phyloP scores from a whole-genome alignment of 2,888 invertebrate genomes.

The Calliopum simillimum region DNA sequence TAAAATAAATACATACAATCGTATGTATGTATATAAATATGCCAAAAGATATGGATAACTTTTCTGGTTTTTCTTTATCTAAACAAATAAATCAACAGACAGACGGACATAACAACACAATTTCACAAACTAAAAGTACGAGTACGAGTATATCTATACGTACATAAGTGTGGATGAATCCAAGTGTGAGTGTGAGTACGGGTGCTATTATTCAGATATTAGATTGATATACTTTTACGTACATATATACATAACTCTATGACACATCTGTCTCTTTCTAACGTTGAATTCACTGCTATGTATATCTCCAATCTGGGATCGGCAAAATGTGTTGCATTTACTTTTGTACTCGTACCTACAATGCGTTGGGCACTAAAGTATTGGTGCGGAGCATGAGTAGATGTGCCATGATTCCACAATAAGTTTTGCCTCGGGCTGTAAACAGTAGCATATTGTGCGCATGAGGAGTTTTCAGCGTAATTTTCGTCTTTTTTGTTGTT shows the following conservation, averaged over 20 bases:
- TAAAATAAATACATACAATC: no score
- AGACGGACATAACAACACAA: neutral
- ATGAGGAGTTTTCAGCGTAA: conserved; percentile 10
- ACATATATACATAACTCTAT: no score
- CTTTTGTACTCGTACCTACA: no score
- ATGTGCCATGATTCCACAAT: neutral
- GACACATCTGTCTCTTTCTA: no score
- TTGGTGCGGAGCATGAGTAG: neutral
- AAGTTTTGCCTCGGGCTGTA: neutral
- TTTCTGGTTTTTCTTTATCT: conserved; percentile 8
- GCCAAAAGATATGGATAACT: neutral
- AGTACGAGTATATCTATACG: neutral
- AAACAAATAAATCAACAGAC: conserved; percentile 2
- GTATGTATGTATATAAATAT: neutral
- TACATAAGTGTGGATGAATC: neutral
- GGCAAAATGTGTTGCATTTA: conserved; percentile 2
- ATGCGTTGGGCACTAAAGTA: no score
- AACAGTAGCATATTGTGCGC: conserved; percentile 49
- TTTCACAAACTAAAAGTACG: neutral
- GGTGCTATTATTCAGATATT: no score
- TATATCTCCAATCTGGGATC: conserved; percentile 8
- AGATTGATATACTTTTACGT: no score
- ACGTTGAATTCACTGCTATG: neutral
- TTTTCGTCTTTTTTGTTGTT: no score
- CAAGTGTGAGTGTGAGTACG: no score